Conservation (phyloP, 1,140 invertebrate species). For the Aphidius ervi region DNA sequence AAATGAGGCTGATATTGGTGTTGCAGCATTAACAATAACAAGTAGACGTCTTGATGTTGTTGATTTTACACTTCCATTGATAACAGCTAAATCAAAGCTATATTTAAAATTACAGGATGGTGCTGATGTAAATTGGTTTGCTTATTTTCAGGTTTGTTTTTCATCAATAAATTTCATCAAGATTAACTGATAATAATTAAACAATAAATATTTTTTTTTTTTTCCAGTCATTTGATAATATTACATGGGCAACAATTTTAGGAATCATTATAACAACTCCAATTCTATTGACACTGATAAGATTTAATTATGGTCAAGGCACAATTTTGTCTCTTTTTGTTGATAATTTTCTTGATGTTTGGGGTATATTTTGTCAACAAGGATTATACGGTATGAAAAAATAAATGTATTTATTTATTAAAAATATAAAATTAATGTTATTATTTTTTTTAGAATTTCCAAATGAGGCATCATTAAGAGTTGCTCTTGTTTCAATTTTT, state of each 20-base stretch:
- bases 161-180: background rate
- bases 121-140: conserved; percentile 30
- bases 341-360: conserved; percentile 31
- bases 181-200: background rate
- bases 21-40: conserved; percentile 35
- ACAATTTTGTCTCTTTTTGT: conserved; percentile 17
- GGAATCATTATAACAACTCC: conserved; percentile 24
- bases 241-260: conserved; percentile 30
- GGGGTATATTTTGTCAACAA: conserved; percentile 39
- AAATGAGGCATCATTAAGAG: conserved; percentile 24
- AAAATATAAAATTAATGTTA: background rate
- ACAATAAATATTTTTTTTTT: background rate
- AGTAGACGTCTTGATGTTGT: conserved; percentile 26
- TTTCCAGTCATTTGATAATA: conserved; percentile 25
- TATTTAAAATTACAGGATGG: conserved; percentile 28
- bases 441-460: conserved; percentile 16
- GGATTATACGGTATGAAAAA: conserved; percentile 30
- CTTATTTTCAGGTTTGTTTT: conserved; percentile 33
- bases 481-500: conserved; percentile 29
- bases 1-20: conserved; percentile 29
- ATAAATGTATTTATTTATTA: background rate
- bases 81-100: conserved; percentile 27
- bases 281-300: conserved; percentile 30
- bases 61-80: conserved; percentile 37
- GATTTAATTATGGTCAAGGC: conserved; percentile 1